A percentile compares a stretch with the other conserved stretches of the same genome.
Conservation (phyloP, 2,113 vertebrate genomes). For the Thryonomys swinderianus region DNA sequence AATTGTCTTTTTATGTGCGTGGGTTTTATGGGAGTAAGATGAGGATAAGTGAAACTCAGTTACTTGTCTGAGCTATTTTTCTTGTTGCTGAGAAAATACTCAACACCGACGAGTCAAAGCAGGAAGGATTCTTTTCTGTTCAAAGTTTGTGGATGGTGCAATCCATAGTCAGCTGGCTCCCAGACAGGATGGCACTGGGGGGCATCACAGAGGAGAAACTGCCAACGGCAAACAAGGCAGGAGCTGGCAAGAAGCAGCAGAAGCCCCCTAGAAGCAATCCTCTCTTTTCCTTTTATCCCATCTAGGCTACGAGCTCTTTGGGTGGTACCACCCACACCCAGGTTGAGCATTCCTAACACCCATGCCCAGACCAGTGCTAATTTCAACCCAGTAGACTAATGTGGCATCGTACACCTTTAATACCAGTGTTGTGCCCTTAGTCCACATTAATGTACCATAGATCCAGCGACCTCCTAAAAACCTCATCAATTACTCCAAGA, state of each 20-base stretch:
- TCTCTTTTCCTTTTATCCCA: neutral
- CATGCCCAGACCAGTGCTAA: neutral
- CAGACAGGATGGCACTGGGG: neutral
- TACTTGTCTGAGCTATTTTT: neutral
- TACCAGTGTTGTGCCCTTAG: neutral
- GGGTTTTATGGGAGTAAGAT: neutral
- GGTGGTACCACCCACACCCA: neutral
- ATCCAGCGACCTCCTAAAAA: neutral
- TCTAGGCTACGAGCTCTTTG: neutral
- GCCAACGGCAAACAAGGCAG: neutral
- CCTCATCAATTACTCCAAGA: neutral
- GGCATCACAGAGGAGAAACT: neutral
- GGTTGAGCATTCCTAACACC: neutral
- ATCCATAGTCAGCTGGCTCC: neutral
- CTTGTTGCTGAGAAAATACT: neutral
- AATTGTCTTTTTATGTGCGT: neutral
- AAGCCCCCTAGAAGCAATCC: neutral
- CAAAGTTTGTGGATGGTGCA: neutral
- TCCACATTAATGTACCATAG: neutral
- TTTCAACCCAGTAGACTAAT: neutral
- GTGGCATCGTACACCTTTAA: neutral
- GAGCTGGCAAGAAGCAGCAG: neutral
- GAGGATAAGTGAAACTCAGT: constrained; percentile 50
- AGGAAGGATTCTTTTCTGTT: neutral
- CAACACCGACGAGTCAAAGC: neutral